Evolutionary conservation across 2,797 vertebrate species (phyloP), one percentile per base, ranked within the genome.

Genomic region (Hydrophis major): DNA sequence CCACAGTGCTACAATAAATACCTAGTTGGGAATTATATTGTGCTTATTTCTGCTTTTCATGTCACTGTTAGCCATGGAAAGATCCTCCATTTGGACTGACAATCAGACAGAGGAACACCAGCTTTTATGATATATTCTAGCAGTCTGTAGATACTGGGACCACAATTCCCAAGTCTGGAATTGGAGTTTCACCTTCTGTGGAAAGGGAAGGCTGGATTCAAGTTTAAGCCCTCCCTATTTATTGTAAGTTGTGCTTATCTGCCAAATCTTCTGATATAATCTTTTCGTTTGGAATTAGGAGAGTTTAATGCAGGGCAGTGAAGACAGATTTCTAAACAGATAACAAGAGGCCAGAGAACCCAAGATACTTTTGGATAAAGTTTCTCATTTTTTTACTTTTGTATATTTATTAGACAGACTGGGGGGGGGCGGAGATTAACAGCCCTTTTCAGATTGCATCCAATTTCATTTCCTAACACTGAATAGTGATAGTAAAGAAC

Each of bases 391-490:
- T 88, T 83, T 63, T 42, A 42, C 22, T 78, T 47, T 83, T 83
- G 37, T 47, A 47, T 25, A 4, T 63, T 28, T 56, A 56, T 89
- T 83, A 86, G 86, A 22, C 27, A 61, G 37, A n/a, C 18, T 59
- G 53, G 4, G 32, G 32, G 32, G 32, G 32, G 32, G 32, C 1
- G 32, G 32, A 37, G 59, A 92, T 92, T 55, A 92, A 92, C 88
- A 42, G 59, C 57, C 47, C 22, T 59, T 89, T 88, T 86, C 88
- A 92, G 50, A 32, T 63, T 42, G 50, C n/a, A 92, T 89, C 59
- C 92, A 89, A 86, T 90, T 32, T 66, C 57, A 89, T 56, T 92
- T 63, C 59, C 83, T 92, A 57, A 89, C 32, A 56, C 13, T 55
- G 74, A 66, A 92, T 90, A 50, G 69, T 86, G 56, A 86, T 57